Percentiles rank a stretch among this genome's conserved stretches.
These are phyloP conservation scores for Erythrocercus mccallii DNA, from an alignment of 2,113 vertebrate genomes.

Conservation along the genomic window DNA sequence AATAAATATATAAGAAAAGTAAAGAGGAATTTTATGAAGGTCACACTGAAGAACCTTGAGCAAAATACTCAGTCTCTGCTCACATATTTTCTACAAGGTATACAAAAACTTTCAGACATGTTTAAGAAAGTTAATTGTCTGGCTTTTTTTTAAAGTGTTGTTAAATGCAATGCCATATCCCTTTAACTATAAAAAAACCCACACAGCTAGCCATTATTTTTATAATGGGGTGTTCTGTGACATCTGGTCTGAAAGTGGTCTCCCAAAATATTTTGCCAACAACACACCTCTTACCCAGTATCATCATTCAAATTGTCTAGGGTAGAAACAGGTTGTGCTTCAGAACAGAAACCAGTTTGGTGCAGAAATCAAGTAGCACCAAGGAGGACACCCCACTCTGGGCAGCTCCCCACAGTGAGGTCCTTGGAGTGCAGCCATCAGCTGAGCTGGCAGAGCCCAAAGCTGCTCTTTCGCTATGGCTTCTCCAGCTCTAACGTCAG, in stretches of 20 bases:
- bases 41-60: background rate
- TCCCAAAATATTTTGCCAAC: background rate
- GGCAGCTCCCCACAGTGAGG: background rate
- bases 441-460: background rate
- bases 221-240: background rate
- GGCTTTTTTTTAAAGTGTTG: background rate
- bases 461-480: background rate
- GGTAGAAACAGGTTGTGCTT: background rate
- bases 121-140: background rate
- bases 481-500: background rate
- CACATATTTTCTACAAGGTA: background rate
- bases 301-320: background rate
- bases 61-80: background rate
- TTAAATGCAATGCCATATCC: background rate
- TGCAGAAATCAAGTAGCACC: background rate
- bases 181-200: background rate
- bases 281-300: background rate
- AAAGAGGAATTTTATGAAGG: background rate
- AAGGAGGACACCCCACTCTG: background rate
- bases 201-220: background rate
- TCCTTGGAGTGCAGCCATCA: background rate
- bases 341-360: background rate
- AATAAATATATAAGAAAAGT: background rate
- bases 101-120: background rate
- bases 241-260: background rate